A percentile compares a stretch with the other conserved stretches of the same genome.
Conservation (phyloP, 1,140 invertebrate genomes). For the Heliconius melpomene region DNA sequence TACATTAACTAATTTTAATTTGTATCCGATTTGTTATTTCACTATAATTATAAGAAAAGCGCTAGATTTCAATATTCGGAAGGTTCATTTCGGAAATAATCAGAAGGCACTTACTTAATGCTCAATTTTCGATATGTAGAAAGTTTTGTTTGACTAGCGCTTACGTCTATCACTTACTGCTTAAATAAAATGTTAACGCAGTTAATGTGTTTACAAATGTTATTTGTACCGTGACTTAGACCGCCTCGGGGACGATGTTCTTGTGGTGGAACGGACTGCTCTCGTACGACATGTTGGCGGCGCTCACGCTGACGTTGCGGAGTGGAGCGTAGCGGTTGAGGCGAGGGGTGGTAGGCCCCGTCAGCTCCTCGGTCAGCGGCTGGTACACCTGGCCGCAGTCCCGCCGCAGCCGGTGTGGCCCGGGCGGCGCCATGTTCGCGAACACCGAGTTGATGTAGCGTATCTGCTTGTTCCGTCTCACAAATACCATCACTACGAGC, state of each 20-base stretch:
- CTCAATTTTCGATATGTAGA: constrained; percentile 52
- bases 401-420: constrained; percentile 67
- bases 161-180: constrained; percentile 76
- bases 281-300: constrained; percentile 82
- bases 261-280: constrained; percentile 84
- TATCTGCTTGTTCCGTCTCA: constrained; percentile 79
- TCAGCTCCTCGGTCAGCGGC: constrained; percentile 82
- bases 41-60: constrained; percentile 65
- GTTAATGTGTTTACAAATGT: constrained; percentile 62
- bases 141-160: constrained; percentile 74
- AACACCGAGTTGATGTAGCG: constrained; percentile 81
- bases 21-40: constrained; percentile 77
- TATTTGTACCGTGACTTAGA: constrained; percentile 72
- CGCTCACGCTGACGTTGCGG: constrained; percentile 80
- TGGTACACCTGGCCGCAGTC: constrained; percentile 82
- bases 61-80: constrained; percentile 66
- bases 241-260: constrained; percentile 84
- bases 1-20: constrained; percentile 81
- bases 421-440: constrained; percentile 69
- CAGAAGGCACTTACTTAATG: constrained; percentile 68
- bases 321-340: constrained; percentile 81
- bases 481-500: constrained; percentile 75
- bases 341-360: constrained; percentile 81
- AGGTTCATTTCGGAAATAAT: constrained; percentile 59
- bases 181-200: constrained; percentile 72